Percentiles rank a stretch among this genome's conserved stretches.
These are phyloP conservation scores for Diuraphis noxia DNA, from an alignment of 1,140 invertebrate genomes.

Conservation along the genomic window DNA sequence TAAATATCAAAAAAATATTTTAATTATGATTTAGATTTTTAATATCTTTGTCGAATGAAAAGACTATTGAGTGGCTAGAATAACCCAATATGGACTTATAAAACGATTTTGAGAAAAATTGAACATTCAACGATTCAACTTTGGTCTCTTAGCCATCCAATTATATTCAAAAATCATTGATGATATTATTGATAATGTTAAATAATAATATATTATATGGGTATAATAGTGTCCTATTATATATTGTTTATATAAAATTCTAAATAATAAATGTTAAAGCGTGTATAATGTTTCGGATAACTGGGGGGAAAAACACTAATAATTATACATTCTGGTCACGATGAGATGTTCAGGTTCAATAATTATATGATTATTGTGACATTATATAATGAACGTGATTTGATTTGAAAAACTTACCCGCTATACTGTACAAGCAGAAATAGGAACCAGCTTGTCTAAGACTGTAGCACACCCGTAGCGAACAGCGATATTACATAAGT, in stretches of 20 bases:
- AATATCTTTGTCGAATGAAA: too few relatives aligned
- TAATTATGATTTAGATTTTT: too few relatives aligned
- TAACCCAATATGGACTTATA: too few relatives aligned
- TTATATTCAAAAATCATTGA: too few relatives aligned
- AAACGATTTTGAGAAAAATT: too few relatives aligned
- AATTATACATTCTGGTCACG: not conserved
- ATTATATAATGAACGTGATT: constrained; percentile 5
- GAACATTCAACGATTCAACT: too few relatives aligned
- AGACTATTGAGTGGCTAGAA: too few relatives aligned
- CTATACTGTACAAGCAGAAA: not conserved
- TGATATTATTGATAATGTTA: too few relatives aligned
- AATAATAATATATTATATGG: too few relatives aligned
- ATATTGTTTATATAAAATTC: not conserved
- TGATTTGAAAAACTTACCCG: not conserved
- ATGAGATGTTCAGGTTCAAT: not conserved
- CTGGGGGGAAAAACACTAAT: not conserved
- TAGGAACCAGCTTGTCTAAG: not conserved
- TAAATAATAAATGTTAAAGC: not conserved
- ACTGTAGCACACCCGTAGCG: not conserved
- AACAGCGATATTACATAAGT: not conserved
- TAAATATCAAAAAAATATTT: too few relatives aligned
- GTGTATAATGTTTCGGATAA: not conserved
- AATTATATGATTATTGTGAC: constrained; percentile 4
- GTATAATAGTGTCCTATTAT: not conserved
- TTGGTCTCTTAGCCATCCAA: too few relatives aligned